These are phyloP conservation scores for Cisticola juncidis DNA, from an alignment of 2,113 vertebrate species.

Conservation along the genomic window DNA sequence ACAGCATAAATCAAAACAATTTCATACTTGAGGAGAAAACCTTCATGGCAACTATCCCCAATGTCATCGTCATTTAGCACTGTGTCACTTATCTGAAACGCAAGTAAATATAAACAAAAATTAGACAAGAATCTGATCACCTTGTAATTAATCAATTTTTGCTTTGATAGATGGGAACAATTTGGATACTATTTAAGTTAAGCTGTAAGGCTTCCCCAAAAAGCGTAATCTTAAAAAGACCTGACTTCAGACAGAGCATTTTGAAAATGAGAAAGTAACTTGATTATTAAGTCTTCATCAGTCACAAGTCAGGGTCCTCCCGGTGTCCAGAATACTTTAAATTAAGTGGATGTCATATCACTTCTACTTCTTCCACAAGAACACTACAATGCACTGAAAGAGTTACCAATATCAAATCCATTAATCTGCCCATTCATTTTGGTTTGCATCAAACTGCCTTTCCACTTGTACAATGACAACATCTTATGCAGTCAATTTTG, in stretches of 20 bases:
- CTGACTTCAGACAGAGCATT: background rate
- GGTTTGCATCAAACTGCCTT: background rate
- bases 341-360: background rate
- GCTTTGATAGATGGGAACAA: background rate
- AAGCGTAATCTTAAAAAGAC: background rate
- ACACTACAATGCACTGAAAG: fast-evolving
- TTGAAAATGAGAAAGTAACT: background rate
- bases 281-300: background rate
- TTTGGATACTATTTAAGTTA: background rate
- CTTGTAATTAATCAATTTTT: background rate
- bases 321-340: background rate
- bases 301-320: background rate
- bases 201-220: background rate
- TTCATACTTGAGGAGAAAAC: slow-evolving; percentile 94
- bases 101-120: slow-evolving; percentile 14
- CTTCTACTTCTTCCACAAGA: background rate
- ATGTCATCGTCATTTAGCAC: slow-evolving; percentile 94
- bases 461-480: background rate
- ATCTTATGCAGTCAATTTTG: background rate
- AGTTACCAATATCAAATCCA: background rate
- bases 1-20: slow-evolving; percentile 18
- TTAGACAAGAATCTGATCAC: background rate
- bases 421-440: background rate
- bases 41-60: slow-evolving; percentile 95
- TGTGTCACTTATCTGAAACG: slow-evolving; percentile 89